Conservation (phyloP, 2,113 vertebrate genomes). For the Pomatostomus ruficeps region DNA sequence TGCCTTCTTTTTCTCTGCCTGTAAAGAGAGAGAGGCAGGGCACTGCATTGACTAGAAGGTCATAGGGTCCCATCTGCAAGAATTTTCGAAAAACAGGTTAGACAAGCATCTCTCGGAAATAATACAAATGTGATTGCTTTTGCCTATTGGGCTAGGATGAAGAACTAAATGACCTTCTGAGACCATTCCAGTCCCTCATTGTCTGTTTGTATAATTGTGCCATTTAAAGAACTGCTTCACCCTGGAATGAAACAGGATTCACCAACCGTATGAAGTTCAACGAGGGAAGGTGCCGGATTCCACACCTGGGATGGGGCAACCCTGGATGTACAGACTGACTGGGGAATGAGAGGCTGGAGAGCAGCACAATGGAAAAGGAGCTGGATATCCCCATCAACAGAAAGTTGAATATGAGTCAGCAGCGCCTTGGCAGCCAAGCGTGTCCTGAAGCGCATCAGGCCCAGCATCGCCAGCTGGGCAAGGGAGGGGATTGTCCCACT, state of each 20-base stretch:
- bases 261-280: background rate
- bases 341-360: background rate
- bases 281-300: background rate
- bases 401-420: fast-evolving
- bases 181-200: background rate
- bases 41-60: background rate
- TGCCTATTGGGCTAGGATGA: background rate
- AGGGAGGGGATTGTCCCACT: background rate
- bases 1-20: background rate
- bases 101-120: background rate
- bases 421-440: background rate
- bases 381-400: fast-evolving
- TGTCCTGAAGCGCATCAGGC: background rate
- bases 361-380: fast-evolving
- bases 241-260: background rate
- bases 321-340: background rate
- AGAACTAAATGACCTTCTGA: background rate
- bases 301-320: background rate
- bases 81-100: background rate
- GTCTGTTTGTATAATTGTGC: background rate
- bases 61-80: background rate
- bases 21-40: background rate
- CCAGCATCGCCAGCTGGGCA: fast-evolving
- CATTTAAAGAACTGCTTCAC: background rate
- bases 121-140: background rate